A percentile compares a stretch with the other conserved stretches of the same genome.
These are phyloP conservation scores for Varanus komodoensis DNA, from an alignment of 2,113 vertebrate genomes.

Conservation along the genomic window DNA sequence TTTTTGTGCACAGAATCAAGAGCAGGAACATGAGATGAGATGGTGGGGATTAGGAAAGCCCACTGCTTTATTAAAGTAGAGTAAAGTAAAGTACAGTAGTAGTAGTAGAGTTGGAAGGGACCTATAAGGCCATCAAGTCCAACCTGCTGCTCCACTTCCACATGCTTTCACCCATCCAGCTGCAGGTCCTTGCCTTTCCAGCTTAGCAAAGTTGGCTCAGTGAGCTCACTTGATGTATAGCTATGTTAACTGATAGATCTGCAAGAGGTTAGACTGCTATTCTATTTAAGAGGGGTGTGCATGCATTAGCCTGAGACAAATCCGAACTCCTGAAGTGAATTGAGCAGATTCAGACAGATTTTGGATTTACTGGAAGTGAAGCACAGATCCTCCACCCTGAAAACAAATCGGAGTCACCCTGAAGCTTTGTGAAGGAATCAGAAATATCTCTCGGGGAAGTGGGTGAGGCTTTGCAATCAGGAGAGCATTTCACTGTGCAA, in stretches of 20 bases:
- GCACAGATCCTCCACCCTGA: neutral
- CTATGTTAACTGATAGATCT: neutral
- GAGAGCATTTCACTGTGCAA: neutral
- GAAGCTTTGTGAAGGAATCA: neutral
- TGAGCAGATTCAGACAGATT: neutral
- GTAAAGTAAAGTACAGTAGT: no score
- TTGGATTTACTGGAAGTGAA: neutral
- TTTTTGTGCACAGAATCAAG: neutral
- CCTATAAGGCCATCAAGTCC: no score
- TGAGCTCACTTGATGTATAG: no score
- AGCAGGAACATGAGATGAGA: neutral
- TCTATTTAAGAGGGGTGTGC: neutral
- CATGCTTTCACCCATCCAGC: no score
- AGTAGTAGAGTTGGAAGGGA: no score
- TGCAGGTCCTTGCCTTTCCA: no score
- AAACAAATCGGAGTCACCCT: neutral
- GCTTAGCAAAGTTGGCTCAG: no score
- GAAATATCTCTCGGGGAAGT: neutral
- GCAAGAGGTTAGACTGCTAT: neutral
- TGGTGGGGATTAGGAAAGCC: neutral
- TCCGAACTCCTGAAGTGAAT: no score
- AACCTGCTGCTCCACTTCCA: no score
- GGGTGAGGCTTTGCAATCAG: neutral
- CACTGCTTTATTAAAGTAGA: neutral
- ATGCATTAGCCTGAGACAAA: neutral